A percentile compares a stretch with the other conserved stretches of the same genome.
Conservation (phyloP, 2,797 vertebrate genomes). For the Leptodactylus fallax region DNA sequence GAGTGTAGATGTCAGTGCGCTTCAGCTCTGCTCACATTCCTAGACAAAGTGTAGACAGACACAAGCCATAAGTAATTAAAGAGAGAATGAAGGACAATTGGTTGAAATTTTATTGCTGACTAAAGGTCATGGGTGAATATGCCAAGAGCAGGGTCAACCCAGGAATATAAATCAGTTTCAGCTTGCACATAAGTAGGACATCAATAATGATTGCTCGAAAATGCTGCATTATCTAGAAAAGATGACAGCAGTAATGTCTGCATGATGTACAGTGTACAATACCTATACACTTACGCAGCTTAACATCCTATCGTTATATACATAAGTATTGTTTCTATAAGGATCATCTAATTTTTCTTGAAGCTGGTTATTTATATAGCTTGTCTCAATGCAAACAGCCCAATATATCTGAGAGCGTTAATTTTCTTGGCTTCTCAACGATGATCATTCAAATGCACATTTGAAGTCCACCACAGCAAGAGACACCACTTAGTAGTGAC, state of each 20-base stretch:
- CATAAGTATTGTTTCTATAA: too few relatives aligned
- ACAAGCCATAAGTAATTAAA: conserved; percentile 45
- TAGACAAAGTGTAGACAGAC: conserved; percentile 39
- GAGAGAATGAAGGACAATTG: conserved; percentile 11
- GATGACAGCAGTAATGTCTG: neutral
- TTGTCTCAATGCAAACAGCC: too few relatives aligned
- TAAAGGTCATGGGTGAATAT: conserved; percentile 27
- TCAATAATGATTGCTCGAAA: neutral
- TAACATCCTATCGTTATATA: too few relatives aligned
- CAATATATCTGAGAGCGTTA: too few relatives aligned
- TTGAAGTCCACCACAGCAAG: too few relatives aligned
- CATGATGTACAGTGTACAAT: too few relatives aligned
- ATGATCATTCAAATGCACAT: too few relatives aligned
- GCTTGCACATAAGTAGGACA: neutral
- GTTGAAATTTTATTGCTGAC: conserved; percentile 44
- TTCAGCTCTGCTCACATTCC: conserved; percentile 23
- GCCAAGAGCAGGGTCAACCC: conserved; percentile 27
- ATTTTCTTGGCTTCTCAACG: too few relatives aligned
- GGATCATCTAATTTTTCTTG: too few relatives aligned
- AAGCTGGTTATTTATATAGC: too few relatives aligned
- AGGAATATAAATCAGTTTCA: conserved; percentile 39
- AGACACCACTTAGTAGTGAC: too few relatives aligned
- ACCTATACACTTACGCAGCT: too few relatives aligned
- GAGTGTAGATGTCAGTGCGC: neutral
- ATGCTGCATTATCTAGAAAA: neutral